A percentile compares a stretch with the other conserved stretches of the same genome.
Evolutionary conservation across 2,888 invertebrate species (phyloP).

Genomic region (Callyntrura sp.): DNA sequence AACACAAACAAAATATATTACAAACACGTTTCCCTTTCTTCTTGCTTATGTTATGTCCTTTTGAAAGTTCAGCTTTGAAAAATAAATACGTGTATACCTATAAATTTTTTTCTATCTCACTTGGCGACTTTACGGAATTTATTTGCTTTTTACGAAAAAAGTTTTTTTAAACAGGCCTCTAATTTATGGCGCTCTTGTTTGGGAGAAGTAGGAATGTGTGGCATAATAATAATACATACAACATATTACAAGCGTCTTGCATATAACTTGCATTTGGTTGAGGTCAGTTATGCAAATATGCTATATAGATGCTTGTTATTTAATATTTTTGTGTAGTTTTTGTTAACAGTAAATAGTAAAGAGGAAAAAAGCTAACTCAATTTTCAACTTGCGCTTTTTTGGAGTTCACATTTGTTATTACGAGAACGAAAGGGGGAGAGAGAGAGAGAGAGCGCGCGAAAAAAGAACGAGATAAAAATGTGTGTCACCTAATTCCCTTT

Average conservation of each 20-base stretch:
- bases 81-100: background rate
- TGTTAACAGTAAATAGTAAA: background rate
- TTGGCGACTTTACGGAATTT: slow-evolving; percentile 29
- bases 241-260: background rate
- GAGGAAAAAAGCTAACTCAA: background rate
- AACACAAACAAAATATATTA: slow-evolving; percentile 31
- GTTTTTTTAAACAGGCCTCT: slow-evolving; percentile 37
- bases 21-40: slow-evolving; percentile 15
- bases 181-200: slow-evolving; percentile 24
- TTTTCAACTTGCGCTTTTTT: slow-evolving; percentile 4
- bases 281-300: slow-evolving; percentile 70
- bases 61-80: background rate
- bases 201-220: background rate
- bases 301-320: background rate
- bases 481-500: slow-evolving; percentile 75
- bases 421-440: slow-evolving; percentile 13
- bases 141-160: slow-evolving; percentile 34
- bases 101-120: slow-evolving; percentile 22
- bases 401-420: slow-evolving; percentile 15
- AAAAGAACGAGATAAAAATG: slow-evolving; percentile 65
- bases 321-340: background rate
- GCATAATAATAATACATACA: slow-evolving; percentile 2
- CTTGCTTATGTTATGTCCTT: slow-evolving; percentile 38
- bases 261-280: slow-evolving; percentile 34
- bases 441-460: slow-evolving; percentile 7